Percentiles rank a stretch among this genome's conserved stretches.
phyloP scores from a whole-genome alignment of 2,797 vertebrate species.

The Sternarchorhynchus goeldii region DNA sequence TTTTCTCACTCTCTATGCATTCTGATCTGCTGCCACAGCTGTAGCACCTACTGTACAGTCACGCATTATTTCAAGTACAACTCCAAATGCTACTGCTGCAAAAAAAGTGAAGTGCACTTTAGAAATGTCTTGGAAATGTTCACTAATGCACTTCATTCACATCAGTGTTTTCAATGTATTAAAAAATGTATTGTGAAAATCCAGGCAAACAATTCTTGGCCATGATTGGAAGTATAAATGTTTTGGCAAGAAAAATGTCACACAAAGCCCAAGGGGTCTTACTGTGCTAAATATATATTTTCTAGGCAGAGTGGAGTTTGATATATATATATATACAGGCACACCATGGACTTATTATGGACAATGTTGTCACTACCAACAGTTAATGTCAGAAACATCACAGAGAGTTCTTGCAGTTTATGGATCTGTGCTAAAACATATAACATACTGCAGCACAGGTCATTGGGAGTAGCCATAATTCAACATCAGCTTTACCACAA shows the following conservation, averaged over 20 bases:
- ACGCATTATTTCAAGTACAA: neutral
- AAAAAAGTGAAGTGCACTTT: neutral
- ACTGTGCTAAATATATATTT: too few species aligned
- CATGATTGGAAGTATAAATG: too few species aligned
- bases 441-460: constrained; percentile 19
- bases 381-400: neutral
- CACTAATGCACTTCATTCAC: too few species aligned
- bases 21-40: neutral
- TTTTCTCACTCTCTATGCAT: neutral
- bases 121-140: neutral
- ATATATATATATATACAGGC: neutral
- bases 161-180: too few species aligned
- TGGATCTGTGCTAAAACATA: neutral
- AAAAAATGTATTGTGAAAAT: too few species aligned
- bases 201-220: too few species aligned
- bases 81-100: neutral
- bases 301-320: neutral
- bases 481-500: constrained; percentile 15
- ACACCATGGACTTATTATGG: neutral
- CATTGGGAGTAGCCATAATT: constrained; percentile 2
- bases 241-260: neutral
- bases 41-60: neutral
- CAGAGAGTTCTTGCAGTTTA: neutral
- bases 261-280: neutral
- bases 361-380: neutral